These are phyloP conservation scores for Halcyon badia DNA, from an alignment of 2,797 vertebrate genomes.

Conservation along the genomic window DNA sequence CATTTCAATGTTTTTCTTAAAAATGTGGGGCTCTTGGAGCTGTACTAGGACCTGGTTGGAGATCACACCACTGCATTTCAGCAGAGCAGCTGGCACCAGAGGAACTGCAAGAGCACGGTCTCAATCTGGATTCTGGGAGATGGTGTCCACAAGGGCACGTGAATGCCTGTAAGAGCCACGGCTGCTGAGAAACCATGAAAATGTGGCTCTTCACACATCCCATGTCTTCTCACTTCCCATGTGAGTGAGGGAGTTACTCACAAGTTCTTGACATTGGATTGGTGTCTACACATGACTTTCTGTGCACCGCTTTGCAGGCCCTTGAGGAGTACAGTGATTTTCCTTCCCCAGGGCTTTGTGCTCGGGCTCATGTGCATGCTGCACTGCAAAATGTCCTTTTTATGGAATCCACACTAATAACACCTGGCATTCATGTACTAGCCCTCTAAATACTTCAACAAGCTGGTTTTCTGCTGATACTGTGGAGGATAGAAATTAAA, in stretches of 20 bases:
- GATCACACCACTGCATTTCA: neutral
- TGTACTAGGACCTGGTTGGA: neutral
- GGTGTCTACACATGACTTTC: neutral
- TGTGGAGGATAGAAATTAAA: neutral
- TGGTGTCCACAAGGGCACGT: neutral
- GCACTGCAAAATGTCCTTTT: neutral
- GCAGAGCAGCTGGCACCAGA: neutral
- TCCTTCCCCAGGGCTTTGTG: neutral
- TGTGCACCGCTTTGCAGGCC: fast-evolving
- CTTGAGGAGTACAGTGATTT: neutral
- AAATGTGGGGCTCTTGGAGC: neutral
- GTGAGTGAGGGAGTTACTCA: neutral
- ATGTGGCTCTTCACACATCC: neutral
- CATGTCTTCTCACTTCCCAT: neutral
- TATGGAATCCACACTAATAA: neutral
- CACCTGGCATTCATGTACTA: neutral
- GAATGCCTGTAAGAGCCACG: neutral
- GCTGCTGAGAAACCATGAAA: neutral
- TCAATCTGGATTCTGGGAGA: neutral
- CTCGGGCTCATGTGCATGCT: fast-evolving
- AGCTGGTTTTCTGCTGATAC: neutral
- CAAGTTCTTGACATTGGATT: neutral
- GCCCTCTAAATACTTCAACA: neutral
- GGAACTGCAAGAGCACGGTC: neutral
- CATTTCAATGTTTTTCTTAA: neutral